phyloP scores from a whole-genome alignment of 1,140 invertebrate genomes.

The Listronotus bonariensis region DNA sequence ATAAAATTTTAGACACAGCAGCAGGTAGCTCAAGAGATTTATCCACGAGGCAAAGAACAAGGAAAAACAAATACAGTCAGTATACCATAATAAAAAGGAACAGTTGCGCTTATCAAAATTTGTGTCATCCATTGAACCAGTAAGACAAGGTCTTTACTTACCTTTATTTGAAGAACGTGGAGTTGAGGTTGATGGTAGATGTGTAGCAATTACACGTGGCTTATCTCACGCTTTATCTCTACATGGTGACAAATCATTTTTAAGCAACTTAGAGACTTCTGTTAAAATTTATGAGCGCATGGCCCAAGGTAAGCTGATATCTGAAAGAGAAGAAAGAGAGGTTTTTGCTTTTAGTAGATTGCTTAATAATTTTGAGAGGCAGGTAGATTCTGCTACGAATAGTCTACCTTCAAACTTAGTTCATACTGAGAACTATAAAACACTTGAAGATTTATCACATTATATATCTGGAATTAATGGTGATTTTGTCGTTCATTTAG shows the following conservation, averaged over 20 bases:
- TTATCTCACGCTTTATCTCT: slow-evolving; percentile 5
- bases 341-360: slow-evolving; percentile 7
- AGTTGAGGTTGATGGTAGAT: slow-evolving; percentile 5
- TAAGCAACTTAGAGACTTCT: slow-evolving; percentile 6
- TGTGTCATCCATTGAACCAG: slow-evolving; percentile 4
- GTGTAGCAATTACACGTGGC: slow-evolving; percentile 5
- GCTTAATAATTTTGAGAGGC: slow-evolving; percentile 2
- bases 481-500: too few relatives aligned
- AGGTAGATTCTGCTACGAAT: slow-evolving; percentile 4
- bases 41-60: neutral
- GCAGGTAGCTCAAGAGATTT: slow-evolving; percentile 10
- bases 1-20: slow-evolving; percentile 6
- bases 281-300: slow-evolving; percentile 8
- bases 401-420: slow-evolving; percentile 7
- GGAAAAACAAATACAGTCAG: slow-evolving; percentile 8
- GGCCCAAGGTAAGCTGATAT: slow-evolving; percentile 5
- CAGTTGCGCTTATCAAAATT: neutral
- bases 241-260: slow-evolving; percentile 8
- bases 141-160: slow-evolving; percentile 9
- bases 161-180: slow-evolving; percentile 7
- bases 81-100: neutral
- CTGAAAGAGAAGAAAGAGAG: slow-evolving; percentile 6
- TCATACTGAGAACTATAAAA: slow-evolving; percentile 6
- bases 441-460: too few relatives aligned
- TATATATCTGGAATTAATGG: too few relatives aligned